Base-by-base conservation (phyloP, 2,888 invertebrate species). In the Carpatolechia fugitivella region DNA sequence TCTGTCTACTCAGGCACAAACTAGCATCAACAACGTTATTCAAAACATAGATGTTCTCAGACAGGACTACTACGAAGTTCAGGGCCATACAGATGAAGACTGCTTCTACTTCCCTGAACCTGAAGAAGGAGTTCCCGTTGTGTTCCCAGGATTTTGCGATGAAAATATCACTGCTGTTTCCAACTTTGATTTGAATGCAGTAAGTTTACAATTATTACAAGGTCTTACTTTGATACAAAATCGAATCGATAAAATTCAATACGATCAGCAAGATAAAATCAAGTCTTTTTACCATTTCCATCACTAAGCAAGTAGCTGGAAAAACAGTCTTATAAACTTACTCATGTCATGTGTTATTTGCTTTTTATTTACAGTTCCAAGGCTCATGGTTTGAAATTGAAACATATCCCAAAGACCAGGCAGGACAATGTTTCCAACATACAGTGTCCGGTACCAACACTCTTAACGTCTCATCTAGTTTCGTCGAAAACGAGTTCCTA, bases 71-170 rank as follows among this genome's bases (percentile, higher is more conserved):
- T 86, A 69, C 40, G 10, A 59, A 8, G 1, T 13, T 1, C 70
- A 62, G 4, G 67, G 80, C 36, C 85, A 85, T 36, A 73, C 60
- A 13, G 63, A 65, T 4, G 72, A 65, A 0, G 80, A 73, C 0
- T 86, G 85, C 60, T 85, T 86, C 72, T 83, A 79, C 60, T 80
- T 65, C 61, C 86, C 85, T 0, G 75, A 76, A 5, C 70, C 77
- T 0, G 57, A 64, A n/a, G 64, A 64, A 0, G 77, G 75, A 3
- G 66, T 65, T 0, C 77, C 78, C 10, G 80, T 82, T 0, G 63
- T 78, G 0, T 82, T 85, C 63, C 78, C 77, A 10, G 86, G 85
- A 40, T 76, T 76, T 24, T 87, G 86, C 52, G 75, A 84, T 53
- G 38, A 60, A 1, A 73, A n/a, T 16, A 74, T 84, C 20, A 51